Evolutionary conservation across 1,140 invertebrate genomes (phyloP), one percentile per base, ranked within the genome.

Genomic region (Diplogasteroides magnus): DNA sequence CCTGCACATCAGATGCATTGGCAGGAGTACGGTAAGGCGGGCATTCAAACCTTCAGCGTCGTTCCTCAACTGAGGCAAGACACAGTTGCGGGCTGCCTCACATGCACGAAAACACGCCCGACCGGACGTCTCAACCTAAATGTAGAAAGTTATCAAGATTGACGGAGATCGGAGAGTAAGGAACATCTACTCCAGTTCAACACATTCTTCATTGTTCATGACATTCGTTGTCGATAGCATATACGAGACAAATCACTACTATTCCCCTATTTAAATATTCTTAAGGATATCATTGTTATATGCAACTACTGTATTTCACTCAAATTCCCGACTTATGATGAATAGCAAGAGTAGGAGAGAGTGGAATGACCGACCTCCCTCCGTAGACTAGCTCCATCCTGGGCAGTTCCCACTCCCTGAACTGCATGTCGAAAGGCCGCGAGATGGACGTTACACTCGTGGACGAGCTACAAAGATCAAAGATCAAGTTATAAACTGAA

Each of bases 401-500:
- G 63, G 19, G 72, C 58, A 26, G 81, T 83, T 23, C 80, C 80
- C n/a, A 82, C 80, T 37, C 69, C 74, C 61, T 82, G 80, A 27
- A 79, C 68, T 14, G 72, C 74, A 67, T 69, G 66, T 19, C 80
- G 81, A 28, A 81, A 76, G 0, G 72, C 48, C 19, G 80, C 79
- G 32, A 82, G 72, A 28, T 82, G 79, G 15, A 78, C 68, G 48
- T 81, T 82, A 68, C 78, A 80, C 26, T 80, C 78, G 66, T 81
- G 76, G 25, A 80, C 69, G 26, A 80, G 65, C 78, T 80, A 59
- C 29, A 79, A 72, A 48, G 37, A 6, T 48, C 37, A 48, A 11
- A 48, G n/a, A n/a, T n/a, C n/a, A n/a, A n/a, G n/a, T n/a, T n/a
- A n/a, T n/a, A n/a, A n/a, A n/a, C n/a, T n/a, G n/a, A n/a, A n/a